Percentiles rank a stretch among this genome's conserved stretches.
Conservation (phyloP, 2,888 invertebrate genomes). For the Chloromyia formosa region DNA sequence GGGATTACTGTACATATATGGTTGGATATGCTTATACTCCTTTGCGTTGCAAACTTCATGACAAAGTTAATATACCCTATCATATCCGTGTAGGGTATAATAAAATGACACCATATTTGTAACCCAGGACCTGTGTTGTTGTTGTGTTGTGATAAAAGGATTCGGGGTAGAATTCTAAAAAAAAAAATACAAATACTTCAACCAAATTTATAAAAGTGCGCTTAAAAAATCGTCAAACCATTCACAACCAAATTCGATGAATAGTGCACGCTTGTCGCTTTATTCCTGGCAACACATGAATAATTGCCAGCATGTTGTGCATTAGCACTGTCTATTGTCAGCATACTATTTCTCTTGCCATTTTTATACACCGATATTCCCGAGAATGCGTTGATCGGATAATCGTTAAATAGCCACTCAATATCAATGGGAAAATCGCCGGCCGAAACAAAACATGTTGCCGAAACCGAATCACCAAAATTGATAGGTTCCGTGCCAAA, state of each 20-base stretch:
- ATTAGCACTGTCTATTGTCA: slow-evolving; percentile 67
- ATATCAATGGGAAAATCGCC: slow-evolving; percentile 72
- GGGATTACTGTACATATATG: no score
- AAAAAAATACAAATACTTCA: no score
- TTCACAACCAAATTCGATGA: slow-evolving; percentile 73
- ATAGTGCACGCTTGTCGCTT: slow-evolving; percentile 71
- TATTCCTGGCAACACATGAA: slow-evolving; percentile 74
- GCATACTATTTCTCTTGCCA: slow-evolving; percentile 67
- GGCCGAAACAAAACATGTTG: slow-evolving; percentile 72
- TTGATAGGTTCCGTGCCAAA: slow-evolving; percentile 75
- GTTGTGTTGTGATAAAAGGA: no score
- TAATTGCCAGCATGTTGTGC: slow-evolving; percentile 74
- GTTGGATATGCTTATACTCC: no score
- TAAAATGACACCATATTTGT: no score
- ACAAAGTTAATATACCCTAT: no score
- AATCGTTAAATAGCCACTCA: slow-evolving; percentile 66
- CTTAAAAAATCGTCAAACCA: slow-evolving; percentile 62
- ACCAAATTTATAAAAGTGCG: no score
- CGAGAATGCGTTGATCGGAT: slow-evolving; percentile 35
- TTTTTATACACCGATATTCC: slow-evolving; percentile 51
- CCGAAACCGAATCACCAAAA: slow-evolving; percentile 71
- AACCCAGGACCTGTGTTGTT: no score
- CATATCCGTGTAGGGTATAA: no score
- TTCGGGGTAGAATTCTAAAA: no score
- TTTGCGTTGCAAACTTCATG: no score